Base-by-base conservation (phyloP, 1,140 invertebrate species). In the Contarinia nasturtii region DNA sequence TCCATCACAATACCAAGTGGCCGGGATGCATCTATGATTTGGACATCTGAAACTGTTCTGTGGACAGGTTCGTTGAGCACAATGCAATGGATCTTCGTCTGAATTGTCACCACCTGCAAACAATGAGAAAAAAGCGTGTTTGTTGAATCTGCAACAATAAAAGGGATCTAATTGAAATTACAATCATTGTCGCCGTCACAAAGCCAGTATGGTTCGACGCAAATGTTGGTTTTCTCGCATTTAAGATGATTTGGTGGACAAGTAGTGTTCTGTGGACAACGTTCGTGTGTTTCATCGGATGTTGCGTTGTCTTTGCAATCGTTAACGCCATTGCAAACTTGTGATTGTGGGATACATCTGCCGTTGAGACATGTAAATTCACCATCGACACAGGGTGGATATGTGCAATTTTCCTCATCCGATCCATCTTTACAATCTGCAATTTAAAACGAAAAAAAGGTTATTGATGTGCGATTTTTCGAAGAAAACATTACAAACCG, bases 41-140 rank as follows among this genome's bases (percentile, higher is more conserved):
- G 83, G 82, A 58, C 86, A 88, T 37, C 82, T 75, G 71, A 94
- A 92, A 53, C 86, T 90, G 56, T 91, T 92, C 20, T 83, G 79
- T 0, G 90, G 89, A 57, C 90, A 95, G 0, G 85, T 85, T 50
- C 87, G 69, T 52, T 87, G 77, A 1, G 84, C 79, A 57, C 92
- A 96, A 53, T 92, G 81, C 33, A 89, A 58, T 0, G 84, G 74
- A 74, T 93, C 82, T 67, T 97, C 93, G 60, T 98, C 92, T 1
- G 82, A 86, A 57, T 92, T 93, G 59, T 96, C 94, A 0, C 90
- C 90, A 58, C 92, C 97, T 62, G 97, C 92, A 57, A 94, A 91
- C 49, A 74, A 33, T 7, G 34, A 36, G 34, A 36, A 36, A 36
- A 36, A 36, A 36, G 8, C n/a, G 34, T 34, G 17, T 36, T 14